A percentile compares a stretch with the other conserved stretches of the same genome.
These are phyloP conservation scores for Oceanodroma leucorhoa DNA, from an alignment of 2,797 vertebrate species.

Conservation along the genomic window DNA sequence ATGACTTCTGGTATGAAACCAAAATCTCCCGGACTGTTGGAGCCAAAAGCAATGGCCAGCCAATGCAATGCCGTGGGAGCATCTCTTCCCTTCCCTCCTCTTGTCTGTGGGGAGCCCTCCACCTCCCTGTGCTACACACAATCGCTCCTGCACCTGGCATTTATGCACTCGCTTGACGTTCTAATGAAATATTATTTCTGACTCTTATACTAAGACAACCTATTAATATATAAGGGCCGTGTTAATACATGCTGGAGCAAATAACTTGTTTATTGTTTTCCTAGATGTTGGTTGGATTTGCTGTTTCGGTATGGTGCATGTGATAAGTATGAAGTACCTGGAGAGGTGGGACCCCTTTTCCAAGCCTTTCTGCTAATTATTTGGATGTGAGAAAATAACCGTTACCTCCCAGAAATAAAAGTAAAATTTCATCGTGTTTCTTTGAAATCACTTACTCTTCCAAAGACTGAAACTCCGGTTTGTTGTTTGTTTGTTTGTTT, in stretches of 20 bases:
- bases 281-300: not conserved
- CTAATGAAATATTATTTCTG: not conserved
- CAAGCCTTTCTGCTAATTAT: not conserved
- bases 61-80: not conserved
- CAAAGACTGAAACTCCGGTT: not conserved
- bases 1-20: not conserved
- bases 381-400: not conserved
- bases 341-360: not conserved
- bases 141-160: not conserved
- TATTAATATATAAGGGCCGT: not conserved
- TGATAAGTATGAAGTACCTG: not conserved
- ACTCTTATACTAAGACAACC: not conserved
- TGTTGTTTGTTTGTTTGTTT: not conserved
- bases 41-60: not conserved
- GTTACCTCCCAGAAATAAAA: not conserved
- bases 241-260: not conserved
- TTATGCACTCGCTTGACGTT: rapidly evolving
- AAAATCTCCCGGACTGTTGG: rapidly evolving
- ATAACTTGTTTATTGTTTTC: not conserved
- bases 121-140: rapidly evolving
- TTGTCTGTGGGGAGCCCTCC: not conserved
- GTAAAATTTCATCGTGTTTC: not conserved
- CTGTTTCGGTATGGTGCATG: not conserved
- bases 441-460: not conserved
- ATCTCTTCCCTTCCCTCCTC: not conserved